phyloP scores from a whole-genome alignment of 2,797 vertebrate genomes.

The Simalia tracyae region DNA sequence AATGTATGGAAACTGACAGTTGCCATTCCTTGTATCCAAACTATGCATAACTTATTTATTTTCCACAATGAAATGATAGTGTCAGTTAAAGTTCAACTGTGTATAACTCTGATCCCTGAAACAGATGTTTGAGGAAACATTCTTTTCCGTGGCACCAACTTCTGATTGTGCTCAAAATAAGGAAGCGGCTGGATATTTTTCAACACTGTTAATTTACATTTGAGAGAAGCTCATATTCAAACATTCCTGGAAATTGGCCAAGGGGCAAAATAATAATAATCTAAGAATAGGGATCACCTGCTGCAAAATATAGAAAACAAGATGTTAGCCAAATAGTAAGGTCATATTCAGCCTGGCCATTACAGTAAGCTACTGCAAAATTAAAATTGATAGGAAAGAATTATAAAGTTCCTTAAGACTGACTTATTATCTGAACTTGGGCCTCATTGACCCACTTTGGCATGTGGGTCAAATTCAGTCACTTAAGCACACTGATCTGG shows the following conservation, averaged over 20 bases:
- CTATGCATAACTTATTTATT: not conserved
- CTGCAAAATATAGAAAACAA: conserved; percentile 23
- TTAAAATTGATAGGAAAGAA: not conserved
- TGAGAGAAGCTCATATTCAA: conserved; percentile 8
- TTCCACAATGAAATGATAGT: not conserved
- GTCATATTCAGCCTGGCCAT: not conserved
- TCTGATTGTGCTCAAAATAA: conserved; percentile 28
- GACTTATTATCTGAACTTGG: not conserved
- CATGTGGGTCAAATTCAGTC: not conserved
- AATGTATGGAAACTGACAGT: not conserved
- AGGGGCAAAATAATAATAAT: conserved; percentile 9
- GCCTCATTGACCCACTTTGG: not conserved
- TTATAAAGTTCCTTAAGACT: not conserved
- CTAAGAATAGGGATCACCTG: conserved; percentile 27
- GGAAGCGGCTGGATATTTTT: conserved; percentile 2
- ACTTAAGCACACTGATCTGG: not conserved
- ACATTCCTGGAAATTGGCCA: conserved; percentile 26
- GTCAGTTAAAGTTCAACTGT: not conserved
- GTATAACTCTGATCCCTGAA: conserved; percentile 3
- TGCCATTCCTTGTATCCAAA: not conserved
- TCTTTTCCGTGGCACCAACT: conserved; percentile 5
- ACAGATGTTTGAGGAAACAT: conserved; percentile 12
- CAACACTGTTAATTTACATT: conserved; percentile 9
- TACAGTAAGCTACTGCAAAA: not conserved
- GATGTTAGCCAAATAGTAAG: conserved; percentile 4